phyloP scores from a whole-genome alignment of 2,113 vertebrate genomes.

The Falcunculus frontatus region DNA sequence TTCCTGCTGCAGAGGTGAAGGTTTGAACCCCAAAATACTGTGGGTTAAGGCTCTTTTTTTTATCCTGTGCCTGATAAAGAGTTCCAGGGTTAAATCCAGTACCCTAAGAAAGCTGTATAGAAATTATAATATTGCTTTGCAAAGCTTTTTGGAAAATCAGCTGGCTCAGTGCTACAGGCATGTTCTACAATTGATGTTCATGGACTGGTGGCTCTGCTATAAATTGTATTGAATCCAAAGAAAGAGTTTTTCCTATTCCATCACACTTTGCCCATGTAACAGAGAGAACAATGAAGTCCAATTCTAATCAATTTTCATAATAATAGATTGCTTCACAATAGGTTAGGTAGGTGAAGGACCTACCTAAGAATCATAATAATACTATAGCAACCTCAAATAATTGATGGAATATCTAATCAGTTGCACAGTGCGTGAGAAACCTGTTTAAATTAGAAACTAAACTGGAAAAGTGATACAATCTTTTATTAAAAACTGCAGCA shows the following conservation, averaged over 20 bases:
- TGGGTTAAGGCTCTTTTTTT: not conserved
- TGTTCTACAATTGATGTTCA: not conserved
- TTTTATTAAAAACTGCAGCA: not conserved
- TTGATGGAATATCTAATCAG: not conserved
- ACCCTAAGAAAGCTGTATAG: not conserved
- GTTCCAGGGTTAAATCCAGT: not conserved
- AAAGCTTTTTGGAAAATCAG: not conserved
- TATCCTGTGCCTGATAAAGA: not conserved
- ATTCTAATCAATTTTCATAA: not conserved
- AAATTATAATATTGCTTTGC: not conserved
- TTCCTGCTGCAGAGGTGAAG: not conserved
- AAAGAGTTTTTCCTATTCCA: not conserved
- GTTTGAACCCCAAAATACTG: not conserved
- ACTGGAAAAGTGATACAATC: not conserved
- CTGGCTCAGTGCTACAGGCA: not conserved
- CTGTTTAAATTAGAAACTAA: not conserved
- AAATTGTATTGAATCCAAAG: not conserved
- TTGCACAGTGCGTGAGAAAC: not conserved
- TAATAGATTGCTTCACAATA: not conserved
- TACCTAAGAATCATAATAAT: not conserved
- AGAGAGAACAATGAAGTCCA: not conserved
- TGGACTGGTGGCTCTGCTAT: not conserved
- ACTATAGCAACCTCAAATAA: not conserved
- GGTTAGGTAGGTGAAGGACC: not conserved
- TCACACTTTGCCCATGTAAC: not conserved